Conservation (phyloP, 2,888 invertebrate species). For the Trichogramma evanescens region DNA sequence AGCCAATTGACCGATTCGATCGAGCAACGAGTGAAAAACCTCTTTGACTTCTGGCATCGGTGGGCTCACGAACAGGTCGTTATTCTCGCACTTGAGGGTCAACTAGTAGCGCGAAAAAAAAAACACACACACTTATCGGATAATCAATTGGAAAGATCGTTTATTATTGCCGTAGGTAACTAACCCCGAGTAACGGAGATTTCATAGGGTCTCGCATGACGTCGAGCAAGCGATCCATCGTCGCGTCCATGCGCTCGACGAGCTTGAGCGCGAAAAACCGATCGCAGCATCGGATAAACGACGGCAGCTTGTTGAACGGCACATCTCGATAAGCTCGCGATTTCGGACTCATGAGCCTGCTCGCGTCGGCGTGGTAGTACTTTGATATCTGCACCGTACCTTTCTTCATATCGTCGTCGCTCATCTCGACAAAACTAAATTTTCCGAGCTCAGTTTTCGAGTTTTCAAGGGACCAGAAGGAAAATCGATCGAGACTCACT, state of each 20-base stretch:
- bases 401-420: slow-evolving; percentile 29
- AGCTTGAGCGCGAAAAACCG: slow-evolving; percentile 33
- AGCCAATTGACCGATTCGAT: slow-evolving; percentile 30
- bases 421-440: slow-evolving; percentile 30
- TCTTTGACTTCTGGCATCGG: slow-evolving; percentile 27
- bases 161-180: neutral
- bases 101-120: slow-evolving; percentile 1
- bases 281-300: slow-evolving; percentile 32
- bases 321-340: slow-evolving; percentile 32
- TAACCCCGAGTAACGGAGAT: slow-evolving; percentile 34
- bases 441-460: neutral
- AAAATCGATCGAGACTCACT: slow-evolving; percentile 25
- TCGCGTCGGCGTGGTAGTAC: slow-evolving; percentile 33
- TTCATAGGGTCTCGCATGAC: slow-evolving; percentile 26
- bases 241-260: slow-evolving; percentile 30
- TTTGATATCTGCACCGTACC: slow-evolving; percentile 25
- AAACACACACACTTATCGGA: neutral
- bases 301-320: slow-evolving; percentile 14
- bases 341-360: slow-evolving; percentile 28
- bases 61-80: slow-evolving; percentile 31
- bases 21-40: slow-evolving; percentile 32
- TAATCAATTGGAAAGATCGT: neutral
- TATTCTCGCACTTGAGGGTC: slow-evolving; percentile 20
- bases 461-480: neutral
- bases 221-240: slow-evolving; percentile 32